Conservation (phyloP, 2,888 invertebrate genomes). For the Glaucopsyche alexis region DNA sequence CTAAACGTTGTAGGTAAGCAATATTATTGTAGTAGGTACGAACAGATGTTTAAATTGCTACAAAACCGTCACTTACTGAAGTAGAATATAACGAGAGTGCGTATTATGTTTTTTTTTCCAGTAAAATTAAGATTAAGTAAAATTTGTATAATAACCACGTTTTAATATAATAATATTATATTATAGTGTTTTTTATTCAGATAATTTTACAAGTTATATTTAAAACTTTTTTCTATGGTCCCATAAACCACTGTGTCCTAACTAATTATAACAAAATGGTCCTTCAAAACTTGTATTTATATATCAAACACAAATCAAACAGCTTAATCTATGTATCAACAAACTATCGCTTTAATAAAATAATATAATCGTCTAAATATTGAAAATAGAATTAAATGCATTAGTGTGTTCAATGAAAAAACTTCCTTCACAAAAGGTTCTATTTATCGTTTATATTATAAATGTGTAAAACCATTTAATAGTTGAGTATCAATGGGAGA, state of each 20-base stretch:
- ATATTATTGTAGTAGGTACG: background rate
- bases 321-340: constrained; percentile 3
- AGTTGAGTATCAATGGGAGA: constrained; percentile 74
- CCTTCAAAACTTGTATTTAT: background rate
- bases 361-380: constrained; percentile 63
- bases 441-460: constrained; percentile 78
- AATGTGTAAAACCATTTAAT: constrained; percentile 80
- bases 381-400: constrained; percentile 72
- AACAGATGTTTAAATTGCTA: background rate
- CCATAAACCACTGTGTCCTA: background rate
- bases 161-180: too few relatives aligned
- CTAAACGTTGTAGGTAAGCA: background rate
- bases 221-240: too few relatives aligned
- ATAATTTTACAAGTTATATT: too few relatives aligned
- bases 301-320: background rate
- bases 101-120: too few relatives aligned
- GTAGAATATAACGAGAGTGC: background rate
- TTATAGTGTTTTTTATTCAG: too few relatives aligned
- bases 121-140: too few relatives aligned
- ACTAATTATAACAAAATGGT: constrained; percentile 3
- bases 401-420: constrained; percentile 69
- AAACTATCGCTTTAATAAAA: constrained; percentile 27
- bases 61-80: background rate
- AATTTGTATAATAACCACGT: too few relatives aligned
- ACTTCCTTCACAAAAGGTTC: constrained; percentile 59